Conservation (phyloP, 2,888 invertebrate species). For the Diploptera punctata region DNA sequence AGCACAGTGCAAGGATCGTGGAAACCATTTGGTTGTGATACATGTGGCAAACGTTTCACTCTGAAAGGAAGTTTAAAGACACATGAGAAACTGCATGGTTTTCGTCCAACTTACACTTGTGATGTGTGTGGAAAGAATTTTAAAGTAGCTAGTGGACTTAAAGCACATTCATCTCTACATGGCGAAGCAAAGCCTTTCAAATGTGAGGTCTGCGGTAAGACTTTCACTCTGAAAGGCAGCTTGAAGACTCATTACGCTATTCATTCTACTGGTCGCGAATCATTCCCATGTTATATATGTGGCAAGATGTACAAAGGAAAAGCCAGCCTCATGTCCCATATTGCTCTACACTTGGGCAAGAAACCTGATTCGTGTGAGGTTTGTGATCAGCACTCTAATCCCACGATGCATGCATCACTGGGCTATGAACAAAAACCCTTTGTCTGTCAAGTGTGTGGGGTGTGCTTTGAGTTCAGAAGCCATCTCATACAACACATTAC, state of each 20-base stretch:
- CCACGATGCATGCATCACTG: slow-evolving; percentile 1
- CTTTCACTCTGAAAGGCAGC: slow-evolving; percentile 20
- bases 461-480: not conserved
- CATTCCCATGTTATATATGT: slow-evolving; percentile 19
- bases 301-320: slow-evolving; percentile 25
- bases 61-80: slow-evolving; percentile 20
- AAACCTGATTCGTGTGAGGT: slow-evolving; percentile 7
- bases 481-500: slow-evolving; percentile 8
- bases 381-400: slow-evolving; percentile 17
- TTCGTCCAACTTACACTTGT: slow-evolving; percentile 15
- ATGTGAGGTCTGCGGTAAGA: slow-evolving; percentile 23
- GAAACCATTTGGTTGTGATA: slow-evolving; percentile 26
- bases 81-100: slow-evolving; percentile 22
- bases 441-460: slow-evolving; percentile 10
- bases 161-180: slow-evolving; percentile 16
- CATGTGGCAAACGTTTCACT: slow-evolving; percentile 18
- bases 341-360: slow-evolving; percentile 6
- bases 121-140: slow-evolving; percentile 21
- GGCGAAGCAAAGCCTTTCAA: slow-evolving; percentile 3
- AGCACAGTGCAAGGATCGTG: not conserved
- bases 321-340: slow-evolving; percentile 20
- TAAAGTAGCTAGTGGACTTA: slow-evolving; percentile 19
- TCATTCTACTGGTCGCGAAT: slow-evolving; percentile 5
- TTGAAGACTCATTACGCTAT: slow-evolving; percentile 18
- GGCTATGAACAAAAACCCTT: not conserved